These are phyloP conservation scores for Crypturellus undulatus DNA, from an alignment of 2,113 vertebrate species.

Conservation along the genomic window DNA sequence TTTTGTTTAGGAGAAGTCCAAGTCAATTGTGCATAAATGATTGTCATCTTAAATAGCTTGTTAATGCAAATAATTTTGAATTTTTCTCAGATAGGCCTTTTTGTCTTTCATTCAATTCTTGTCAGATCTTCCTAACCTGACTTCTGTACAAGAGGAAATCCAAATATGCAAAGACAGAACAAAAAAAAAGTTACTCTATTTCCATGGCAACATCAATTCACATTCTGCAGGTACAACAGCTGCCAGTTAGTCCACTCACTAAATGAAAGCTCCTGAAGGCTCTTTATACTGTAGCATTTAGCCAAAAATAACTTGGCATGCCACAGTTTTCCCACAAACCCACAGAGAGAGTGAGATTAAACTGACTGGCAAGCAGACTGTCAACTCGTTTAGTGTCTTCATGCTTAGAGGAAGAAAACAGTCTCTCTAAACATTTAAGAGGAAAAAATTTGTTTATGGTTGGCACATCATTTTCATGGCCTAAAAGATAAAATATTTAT, in stretches of 20 bases:
- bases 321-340: conserved; percentile 70
- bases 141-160: conserved; percentile 33
- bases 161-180: conserved; percentile 66
- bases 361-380: conserved; percentile 69
- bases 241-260: conserved; percentile 80
- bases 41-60: not conserved
- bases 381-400: conserved; percentile 44
- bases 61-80: not conserved
- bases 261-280: conserved; percentile 77
- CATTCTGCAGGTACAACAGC: conserved; percentile 86
- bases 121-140: conserved; percentile 18
- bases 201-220: conserved; percentile 88
- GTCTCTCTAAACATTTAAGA: not conserved
- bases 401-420: conserved; percentile 56
- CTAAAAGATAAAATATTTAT: conserved; percentile 49
- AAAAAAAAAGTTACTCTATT: conserved; percentile 70
- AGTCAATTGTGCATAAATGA: not conserved
- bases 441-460: conserved; percentile 11
- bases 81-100: not conserved
- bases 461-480: not conserved
- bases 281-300: conserved; percentile 27
- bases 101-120: not conserved
- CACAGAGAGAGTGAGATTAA: conserved; percentile 55
- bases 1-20: not conserved
- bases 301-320: conserved; percentile 81